Percentiles rank a stretch among this genome's conserved stretches.
phyloP scores from a whole-genome alignment of 2,888 invertebrate genomes.

The Oxycera nigricornis region DNA sequence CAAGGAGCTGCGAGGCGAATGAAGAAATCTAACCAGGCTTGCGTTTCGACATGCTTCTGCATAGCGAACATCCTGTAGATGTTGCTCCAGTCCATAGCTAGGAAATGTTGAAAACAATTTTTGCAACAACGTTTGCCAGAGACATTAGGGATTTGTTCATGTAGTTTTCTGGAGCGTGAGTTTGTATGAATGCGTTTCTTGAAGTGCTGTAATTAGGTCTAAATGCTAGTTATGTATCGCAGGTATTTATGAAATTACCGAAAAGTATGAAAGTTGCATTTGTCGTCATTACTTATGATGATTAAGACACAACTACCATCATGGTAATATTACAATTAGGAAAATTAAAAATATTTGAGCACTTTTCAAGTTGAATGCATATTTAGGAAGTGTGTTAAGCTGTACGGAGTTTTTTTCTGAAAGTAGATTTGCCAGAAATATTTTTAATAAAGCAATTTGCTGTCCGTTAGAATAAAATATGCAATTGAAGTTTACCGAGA shows the following conservation, averaged over 20 bases:
- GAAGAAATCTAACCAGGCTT: neutral
- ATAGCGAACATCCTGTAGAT: neutral
- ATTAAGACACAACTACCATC: no score
- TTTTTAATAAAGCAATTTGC: no score
- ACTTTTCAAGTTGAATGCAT: no score
- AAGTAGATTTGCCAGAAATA: no score
- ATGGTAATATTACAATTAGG: no score
- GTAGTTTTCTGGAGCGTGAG: neutral
- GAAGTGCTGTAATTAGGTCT: neutral
- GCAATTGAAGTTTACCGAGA: no score
- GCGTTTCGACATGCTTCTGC: neutral
- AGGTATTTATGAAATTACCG: neutral
- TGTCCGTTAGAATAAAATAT: no score
- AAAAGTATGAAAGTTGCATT: neutral
- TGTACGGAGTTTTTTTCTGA: no score
- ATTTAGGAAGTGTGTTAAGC: no score
- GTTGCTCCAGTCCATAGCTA: neutral
- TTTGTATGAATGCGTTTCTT: neutral
- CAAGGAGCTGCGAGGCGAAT: neutral
- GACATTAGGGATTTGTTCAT: neutral
- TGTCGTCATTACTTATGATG: no score
- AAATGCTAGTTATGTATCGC: neutral
- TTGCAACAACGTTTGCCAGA: neutral
- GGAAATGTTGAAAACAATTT: neutral
- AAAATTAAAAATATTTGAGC: no score